Percentiles rank a stretch among this genome's conserved stretches.
Evolutionary conservation across 2,888 invertebrate genomes (phyloP).

Genomic region (Drosophila austrosaltans): DNA sequence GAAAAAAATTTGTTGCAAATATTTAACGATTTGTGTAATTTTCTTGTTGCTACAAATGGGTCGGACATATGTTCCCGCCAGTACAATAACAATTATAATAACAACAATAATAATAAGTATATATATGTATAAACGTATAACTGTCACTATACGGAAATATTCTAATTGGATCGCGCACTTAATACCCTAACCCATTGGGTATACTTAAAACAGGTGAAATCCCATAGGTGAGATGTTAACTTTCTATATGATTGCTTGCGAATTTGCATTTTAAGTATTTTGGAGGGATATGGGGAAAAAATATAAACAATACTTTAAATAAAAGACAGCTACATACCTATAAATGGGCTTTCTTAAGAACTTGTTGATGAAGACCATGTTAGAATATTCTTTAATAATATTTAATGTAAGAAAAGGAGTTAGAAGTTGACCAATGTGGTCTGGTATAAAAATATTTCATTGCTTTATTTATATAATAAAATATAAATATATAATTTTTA

Average conservation of each 20-base stretch:
- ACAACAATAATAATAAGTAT: constrained; percentile 47
- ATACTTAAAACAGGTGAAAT: constrained; percentile 18
- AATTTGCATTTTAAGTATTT: too few species aligned
- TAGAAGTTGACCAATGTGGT: too few species aligned
- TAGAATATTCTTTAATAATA: too few species aligned
- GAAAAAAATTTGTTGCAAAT: constrained; percentile 57
- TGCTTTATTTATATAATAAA: too few species aligned
- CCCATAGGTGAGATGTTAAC: neutral
- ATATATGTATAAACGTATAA: constrained; percentile 7
- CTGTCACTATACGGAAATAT: neutral
- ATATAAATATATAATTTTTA: too few species aligned
- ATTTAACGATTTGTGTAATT: constrained; percentile 80
- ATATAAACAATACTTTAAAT: too few species aligned
- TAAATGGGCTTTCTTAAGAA: too few species aligned
- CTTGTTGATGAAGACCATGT: too few species aligned
- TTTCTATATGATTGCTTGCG: neutral
- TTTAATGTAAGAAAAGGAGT: too few species aligned
- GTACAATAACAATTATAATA: constrained; percentile 46
- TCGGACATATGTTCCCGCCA: constrained; percentile 70
- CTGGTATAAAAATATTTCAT: too few species aligned
- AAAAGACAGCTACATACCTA: too few species aligned
- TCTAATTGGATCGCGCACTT: constrained; percentile 3
- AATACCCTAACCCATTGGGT: neutral
- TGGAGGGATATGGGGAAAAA: too few species aligned
- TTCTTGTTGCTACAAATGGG: constrained; percentile 76